Evolutionary conservation across 2,113 vertebrate genomes (phyloP), one percentile per base, ranked within the genome.

Genomic region (Forbesichthys papilliferus): DNA sequence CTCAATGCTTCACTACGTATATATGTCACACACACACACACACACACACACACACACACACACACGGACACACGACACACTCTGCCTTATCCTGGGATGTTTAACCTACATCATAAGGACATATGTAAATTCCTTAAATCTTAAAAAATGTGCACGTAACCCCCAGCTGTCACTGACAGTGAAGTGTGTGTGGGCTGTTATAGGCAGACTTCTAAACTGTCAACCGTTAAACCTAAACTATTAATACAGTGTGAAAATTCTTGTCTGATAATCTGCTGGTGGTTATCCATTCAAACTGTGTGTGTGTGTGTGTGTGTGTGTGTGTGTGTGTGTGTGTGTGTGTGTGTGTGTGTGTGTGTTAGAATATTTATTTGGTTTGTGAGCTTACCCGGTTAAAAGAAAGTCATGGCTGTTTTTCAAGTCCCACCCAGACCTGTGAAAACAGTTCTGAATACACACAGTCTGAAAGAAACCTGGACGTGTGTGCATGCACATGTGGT

Each of bases 361-460:
- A 16, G 57, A 64, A 33, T 69, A 59, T 87, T 86, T 83, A 77
- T 84, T 87, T 85, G 75, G 80, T 75, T 84, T 82, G 57, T 59
- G 66, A 77, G 74, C 66, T 84, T 68, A 69, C 78, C 75, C 3
- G 64, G 78, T 77, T 78, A 76, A 81, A 20, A 20, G 20, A 74
- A 54, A 68, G 80, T 67, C 51, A 73, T 6, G 73, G 77, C 82
- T 84, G 75, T 80, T 89, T 82, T 83, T 64, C 77, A 82, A 80
- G 75, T 74, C 75, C 77, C 12, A 80, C 73, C 61, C 14, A 49
- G 75, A 74, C 69, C 61, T 84, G 61, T 81, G 72, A 88, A 88
- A 86, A 87, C 82, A 87, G 82, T 82, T 87, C 84, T 80, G 70
- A 69, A 82, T 83, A 78, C 85, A 83, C 78, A 80, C 67, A 36